These are phyloP conservation scores for Panulirus ornatus DNA, from an alignment of 1,140 invertebrate genomes.

Conservation along the genomic window DNA sequence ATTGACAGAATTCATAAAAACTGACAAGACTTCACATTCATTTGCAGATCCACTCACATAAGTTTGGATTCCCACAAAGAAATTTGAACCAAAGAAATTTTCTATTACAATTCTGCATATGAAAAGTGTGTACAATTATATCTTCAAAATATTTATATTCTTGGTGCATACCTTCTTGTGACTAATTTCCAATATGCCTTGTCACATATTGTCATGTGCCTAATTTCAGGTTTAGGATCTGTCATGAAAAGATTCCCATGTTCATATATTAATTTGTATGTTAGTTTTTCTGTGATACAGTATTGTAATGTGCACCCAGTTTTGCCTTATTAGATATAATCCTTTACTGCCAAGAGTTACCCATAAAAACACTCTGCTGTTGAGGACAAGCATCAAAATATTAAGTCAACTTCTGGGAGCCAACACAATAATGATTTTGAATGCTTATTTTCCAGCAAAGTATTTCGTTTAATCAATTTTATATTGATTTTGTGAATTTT, in stretches of 20 bases:
- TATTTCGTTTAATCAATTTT: not conserved
- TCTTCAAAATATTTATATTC: too few relatives aligned
- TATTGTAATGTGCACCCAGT: slow-evolving; percentile 13
- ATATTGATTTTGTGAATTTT: not conserved
- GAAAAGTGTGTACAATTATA: too few relatives aligned
- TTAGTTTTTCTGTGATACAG: slow-evolving; percentile 47
- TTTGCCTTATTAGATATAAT: slow-evolving; percentile 25
- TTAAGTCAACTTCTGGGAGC: not conserved
- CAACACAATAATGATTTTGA: not conserved
- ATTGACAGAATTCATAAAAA: not conserved
- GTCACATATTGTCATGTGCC: not conserved
- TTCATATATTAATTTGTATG: too few relatives aligned
- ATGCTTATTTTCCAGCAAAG: not conserved
- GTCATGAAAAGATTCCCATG: not conserved
- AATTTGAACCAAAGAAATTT: too few relatives aligned
- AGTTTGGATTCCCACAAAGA: too few relatives aligned
- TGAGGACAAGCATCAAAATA: not conserved
- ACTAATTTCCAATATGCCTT: not conserved
- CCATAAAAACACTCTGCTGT: not conserved
- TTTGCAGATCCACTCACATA: too few relatives aligned
- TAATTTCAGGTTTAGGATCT: not conserved
- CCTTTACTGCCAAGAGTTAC: slow-evolving; percentile 6
- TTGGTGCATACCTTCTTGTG: not conserved
- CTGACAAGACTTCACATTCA: too few relatives aligned
- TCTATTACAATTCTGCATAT: too few relatives aligned